Evolutionary conservation across 1,140 invertebrate genomes (phyloP), one percentile per base, ranked within the genome.

Genomic region (Anastrepha ludens): DNA sequence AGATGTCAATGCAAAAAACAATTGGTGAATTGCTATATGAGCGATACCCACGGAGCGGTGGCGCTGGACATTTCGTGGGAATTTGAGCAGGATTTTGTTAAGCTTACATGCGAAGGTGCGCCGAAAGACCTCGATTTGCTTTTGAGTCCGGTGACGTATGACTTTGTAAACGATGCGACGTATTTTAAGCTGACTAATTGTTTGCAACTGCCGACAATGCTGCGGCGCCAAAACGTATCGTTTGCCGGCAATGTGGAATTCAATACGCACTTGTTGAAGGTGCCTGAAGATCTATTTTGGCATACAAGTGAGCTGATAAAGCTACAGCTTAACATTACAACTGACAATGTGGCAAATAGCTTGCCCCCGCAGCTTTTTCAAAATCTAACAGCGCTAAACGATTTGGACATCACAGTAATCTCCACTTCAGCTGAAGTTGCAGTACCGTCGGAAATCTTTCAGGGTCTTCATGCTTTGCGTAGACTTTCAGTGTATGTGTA

Each of bases 1-100:
- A 81, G 55, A 55, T 81, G 74, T 55, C 47, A 81, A 41, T 81
- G 74, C 74, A 81, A 81, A 13, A 55, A 55, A 29, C 17, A 81
- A 50, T 1, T 50, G 44, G 55, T 11, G 17, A 50, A 81, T 81
- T 81, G 74, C 47, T 81, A 55, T 13, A 20, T 81, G 47, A 81
- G 74, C 11, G 74, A 81, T 20, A 15, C 0, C 2, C 8, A 29
- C 44, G 74, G 74, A 20, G 74, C 74, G n/a, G 74, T 81, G 9
- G 20, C 47, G 8, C 47, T 81, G 2, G 47, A 50, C 3, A 81
- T 81, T 55, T 3, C 74, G 1, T 55, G 58, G 47, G 3, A 20
- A 3, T 2, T 9, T 6, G 74, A 20, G 20, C n/a, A 81, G 41
- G 74, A 81, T 50, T 55, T 20, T 17, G 17, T 81, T 9, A 81